Evolutionary conservation across 2,113 vertebrate genomes (phyloP), one percentile per base, ranked within the genome.

Genomic region (Coreoperca whiteheadi): DNA sequence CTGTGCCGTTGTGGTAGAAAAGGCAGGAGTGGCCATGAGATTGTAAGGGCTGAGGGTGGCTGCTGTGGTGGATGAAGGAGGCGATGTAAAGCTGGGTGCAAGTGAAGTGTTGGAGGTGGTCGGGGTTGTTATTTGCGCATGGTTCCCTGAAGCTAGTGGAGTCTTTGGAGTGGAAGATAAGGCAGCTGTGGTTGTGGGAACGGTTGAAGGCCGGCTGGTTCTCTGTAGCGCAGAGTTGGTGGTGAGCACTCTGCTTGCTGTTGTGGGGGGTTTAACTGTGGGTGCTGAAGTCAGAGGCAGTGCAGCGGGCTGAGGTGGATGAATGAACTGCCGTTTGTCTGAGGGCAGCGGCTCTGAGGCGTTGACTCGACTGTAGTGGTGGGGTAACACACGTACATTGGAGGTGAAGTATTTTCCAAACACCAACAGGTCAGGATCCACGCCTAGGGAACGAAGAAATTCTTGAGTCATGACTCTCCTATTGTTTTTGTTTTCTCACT

Each of bases 341-440:
- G 94, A 83, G 46, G 91, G 83, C 2, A 92, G 81, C n/a, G 83
- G 85, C 68, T 96, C 95, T 15, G 95, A 95, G 74, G 82, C 89
- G 25, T 94, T 96, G 74, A 93, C 88, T 43, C 89, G 93, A 39
- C 94, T 80, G 16, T 93, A 94, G 10, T 92, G 91, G 56, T 92
- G 94, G 0, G 79, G 92, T 14, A 96, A 93, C 70, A 96, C 94
- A 0, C 90, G 94, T 8, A 92, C 90, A 12, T 94, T 95, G 65
- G 94, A 88, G 10, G 90, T 90, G 81, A 94, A 94, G 86, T 93
- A 77, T 69, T 97, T 97, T 79, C 96, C 96, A 92, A 99, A 99
- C 91, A 99, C 92, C 79, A 99, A 93, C 89, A 99, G 93, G 86
- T 99, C 98, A 28, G 98, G 97, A 94, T 99, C 98, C 77, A 94